phyloP scores from a whole-genome alignment of 1,140 invertebrate genomes.

The Physella acuta region DNA sequence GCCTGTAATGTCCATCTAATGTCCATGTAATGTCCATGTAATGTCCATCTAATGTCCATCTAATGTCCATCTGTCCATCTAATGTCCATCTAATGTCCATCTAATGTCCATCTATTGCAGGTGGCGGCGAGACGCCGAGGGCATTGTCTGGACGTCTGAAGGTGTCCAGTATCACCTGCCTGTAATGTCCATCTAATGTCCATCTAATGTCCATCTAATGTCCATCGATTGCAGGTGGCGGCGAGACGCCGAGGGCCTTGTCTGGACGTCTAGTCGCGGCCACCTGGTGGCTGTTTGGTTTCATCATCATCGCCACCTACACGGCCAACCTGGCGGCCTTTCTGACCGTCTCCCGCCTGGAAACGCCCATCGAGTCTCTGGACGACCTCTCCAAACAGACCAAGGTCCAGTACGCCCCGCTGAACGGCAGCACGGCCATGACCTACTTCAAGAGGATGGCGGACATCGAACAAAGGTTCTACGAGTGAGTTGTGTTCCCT shows the following conservation, averaged over 20 bases:
- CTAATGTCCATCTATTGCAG: too few species aligned
- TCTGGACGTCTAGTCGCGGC: slow-evolving; percentile 90
- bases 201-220: too few species aligned
- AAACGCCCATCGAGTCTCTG: slow-evolving; percentile 87
- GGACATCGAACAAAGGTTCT: slow-evolving; percentile 90
- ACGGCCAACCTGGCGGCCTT: slow-evolving; percentile 95
- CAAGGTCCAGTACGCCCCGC: slow-evolving; percentile 90
- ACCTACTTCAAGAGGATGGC: slow-evolving; percentile 95
- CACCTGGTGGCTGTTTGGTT: slow-evolving; percentile 97
- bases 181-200: too few species aligned
- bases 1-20: too few species aligned
- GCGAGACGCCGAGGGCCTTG: slow-evolving; percentile 82
- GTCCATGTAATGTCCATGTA: too few species aligned
- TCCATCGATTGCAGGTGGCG: too few species aligned
- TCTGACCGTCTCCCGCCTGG: slow-evolving; percentile 79
- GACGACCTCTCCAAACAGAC: slow-evolving; percentile 90
- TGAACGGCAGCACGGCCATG: slow-evolving; percentile 79
- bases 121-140: slow-evolving; percentile 89
- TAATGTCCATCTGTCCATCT: too few species aligned
- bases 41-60: too few species aligned
- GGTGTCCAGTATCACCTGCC: too few species aligned
- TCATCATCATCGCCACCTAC: slow-evolving; percentile 97
- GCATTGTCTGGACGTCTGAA: slow-evolving; percentile 82
- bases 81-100: too few species aligned
- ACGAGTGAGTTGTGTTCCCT: slow-evolving; percentile 71